A percentile compares a stretch with the other conserved stretches of the same genome.
Evolutionary conservation across 1,140 invertebrate genomes (phyloP).

Genomic region (Nymphalis io): DNA sequence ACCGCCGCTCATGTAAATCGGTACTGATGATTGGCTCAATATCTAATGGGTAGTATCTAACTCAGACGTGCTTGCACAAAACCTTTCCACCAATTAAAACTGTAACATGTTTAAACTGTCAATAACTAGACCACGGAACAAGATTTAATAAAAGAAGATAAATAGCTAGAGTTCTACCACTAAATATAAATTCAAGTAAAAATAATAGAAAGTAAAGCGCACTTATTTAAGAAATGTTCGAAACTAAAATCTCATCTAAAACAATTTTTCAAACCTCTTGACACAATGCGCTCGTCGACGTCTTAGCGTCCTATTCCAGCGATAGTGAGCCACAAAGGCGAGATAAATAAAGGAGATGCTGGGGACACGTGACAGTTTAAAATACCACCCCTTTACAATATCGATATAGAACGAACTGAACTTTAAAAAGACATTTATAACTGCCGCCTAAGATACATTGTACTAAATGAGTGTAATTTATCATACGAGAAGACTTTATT

Average conservation of each 20-base stretch:
- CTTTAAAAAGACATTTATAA: neutral
- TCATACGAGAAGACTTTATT: no score
- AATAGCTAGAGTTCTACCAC: neutral
- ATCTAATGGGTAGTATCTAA: no score
- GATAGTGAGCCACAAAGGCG: neutral
- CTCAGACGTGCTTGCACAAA: no score
- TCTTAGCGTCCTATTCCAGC: no score
- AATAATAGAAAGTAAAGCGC: neutral
- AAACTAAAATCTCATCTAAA: neutral
- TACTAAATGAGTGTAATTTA: neutral
- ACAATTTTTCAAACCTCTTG: neutral
- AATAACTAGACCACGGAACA: no score
- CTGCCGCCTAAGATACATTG: neutral
- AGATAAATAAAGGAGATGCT: neutral
- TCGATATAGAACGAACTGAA: neutral
- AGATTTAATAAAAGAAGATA: no score
- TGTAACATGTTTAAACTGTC: no score
- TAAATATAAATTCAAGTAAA: neutral
- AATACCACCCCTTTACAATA: neutral
- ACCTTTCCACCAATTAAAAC: no score
- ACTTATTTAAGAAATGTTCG: neutral
- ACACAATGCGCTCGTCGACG: neutral
- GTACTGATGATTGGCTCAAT: no score
- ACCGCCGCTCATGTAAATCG: no score
- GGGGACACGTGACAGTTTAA: neutral